phyloP scores from a whole-genome alignment of 1,140 invertebrate species.

The Drosophila funebris region DNA sequence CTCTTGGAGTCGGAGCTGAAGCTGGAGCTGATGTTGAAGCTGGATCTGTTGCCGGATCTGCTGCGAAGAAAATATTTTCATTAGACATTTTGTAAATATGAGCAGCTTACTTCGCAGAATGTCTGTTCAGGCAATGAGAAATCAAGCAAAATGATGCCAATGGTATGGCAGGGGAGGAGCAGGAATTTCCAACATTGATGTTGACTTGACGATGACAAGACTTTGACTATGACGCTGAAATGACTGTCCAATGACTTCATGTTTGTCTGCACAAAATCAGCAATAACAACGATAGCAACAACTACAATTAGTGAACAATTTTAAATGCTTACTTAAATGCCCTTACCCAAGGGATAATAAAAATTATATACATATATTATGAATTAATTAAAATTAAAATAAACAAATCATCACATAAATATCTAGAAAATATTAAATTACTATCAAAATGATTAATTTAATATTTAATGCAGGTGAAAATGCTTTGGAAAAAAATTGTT shows the following conservation, averaged over 20 bases:
- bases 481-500: too few species aligned
- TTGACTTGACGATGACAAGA: constrained; percentile 49
- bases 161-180: background rate
- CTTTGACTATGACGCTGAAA: constrained; percentile 21
- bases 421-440: too few species aligned
- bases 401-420: too few species aligned
- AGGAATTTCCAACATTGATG: constrained; percentile 8
- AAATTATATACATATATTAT: background rate
- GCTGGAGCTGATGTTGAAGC: background rate
- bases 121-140: constrained; percentile 58
- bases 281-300: background rate
- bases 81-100: constrained; percentile 82
- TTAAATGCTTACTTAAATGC: background rate
- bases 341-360: background rate
- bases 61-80: constrained; percentile 70
- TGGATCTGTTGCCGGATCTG: background rate
- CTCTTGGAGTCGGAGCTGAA: background rate
- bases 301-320: background rate
- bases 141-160: constrained; percentile 21
- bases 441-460: too few species aligned
- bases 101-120: constrained; percentile 62
- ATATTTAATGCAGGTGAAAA: too few species aligned
- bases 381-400: too few species aligned
- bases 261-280: background rate
- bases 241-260: constrained; percentile 45